Base-by-base conservation (phyloP, 1,140 invertebrate species). In the Temnothorax longispinosus region DNA sequence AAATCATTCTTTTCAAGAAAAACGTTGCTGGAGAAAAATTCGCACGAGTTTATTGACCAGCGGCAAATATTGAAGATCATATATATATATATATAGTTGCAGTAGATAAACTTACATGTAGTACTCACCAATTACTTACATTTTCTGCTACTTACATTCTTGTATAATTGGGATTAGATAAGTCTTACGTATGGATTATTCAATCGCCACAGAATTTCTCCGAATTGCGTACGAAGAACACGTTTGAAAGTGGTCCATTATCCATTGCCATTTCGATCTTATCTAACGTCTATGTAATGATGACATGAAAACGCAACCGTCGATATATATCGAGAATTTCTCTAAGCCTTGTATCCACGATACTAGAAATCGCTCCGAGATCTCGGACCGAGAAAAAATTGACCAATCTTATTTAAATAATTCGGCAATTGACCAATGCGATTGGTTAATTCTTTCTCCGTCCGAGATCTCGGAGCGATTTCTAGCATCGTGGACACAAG, bases 191-290 rank as follows among this genome's bases (percentile, higher is more conserved):
- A 41, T 4, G 13, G 38, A 72, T 82, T 82, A 72, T 72, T 72
- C 41, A 82, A 72, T 72, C 21, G 21, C 35, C 15, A 54, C 18
- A 54, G 1, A 15, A 41, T 80, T 54, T 50, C 35, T 80, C 6
- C 11, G 38, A 65, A 67, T 52, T 62, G 71, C 67, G 27, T 38
- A 67, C n/a, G 44, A 86, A 88, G 60, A 86, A 88, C 44, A 86
- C 35, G 35, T 74, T 89, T 11, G 60, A 78, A 78, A 89, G 47
- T 38, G 44, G n/a, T 41, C 7, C 65, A 56, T 47, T 58, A 64
- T 35, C 27, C 32, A 85, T 69, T 80, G 35, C 13, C 5, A 69
- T 10, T 18, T 60, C 0, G 44, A 64, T 77, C 65, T 87, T 77
- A 56, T 32, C 35, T 56, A 60, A 82, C 32, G n/a, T 32, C 10